Conservation (phyloP, 2,797 vertebrate genomes). For the Sylvia borin region DNA sequence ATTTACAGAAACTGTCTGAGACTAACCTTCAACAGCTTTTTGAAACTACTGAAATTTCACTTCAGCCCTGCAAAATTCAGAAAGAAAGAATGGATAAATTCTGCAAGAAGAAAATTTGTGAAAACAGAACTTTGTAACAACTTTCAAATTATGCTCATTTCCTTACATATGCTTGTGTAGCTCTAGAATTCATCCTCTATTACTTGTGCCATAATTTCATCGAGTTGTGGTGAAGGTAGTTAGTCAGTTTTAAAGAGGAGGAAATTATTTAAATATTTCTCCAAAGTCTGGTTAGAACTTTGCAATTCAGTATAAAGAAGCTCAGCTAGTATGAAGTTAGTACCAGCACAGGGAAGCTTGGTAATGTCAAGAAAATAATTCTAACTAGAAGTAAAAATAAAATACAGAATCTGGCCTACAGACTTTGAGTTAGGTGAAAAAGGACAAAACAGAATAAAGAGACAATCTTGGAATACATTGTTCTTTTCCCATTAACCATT, state of each 20-base stretch:
- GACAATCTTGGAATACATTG: background rate
- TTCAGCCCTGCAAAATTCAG: background rate
- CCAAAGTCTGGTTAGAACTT: background rate
- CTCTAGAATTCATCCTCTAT: background rate
- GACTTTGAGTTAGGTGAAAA: conserved; percentile 13
- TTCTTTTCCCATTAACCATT: conserved; percentile 41
- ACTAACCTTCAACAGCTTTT: background rate
- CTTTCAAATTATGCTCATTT: background rate
- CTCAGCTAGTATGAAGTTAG: background rate
- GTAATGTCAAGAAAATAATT: background rate
- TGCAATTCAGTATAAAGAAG: background rate
- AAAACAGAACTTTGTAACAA: background rate
- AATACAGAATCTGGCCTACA: background rate
- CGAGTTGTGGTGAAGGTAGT: background rate
- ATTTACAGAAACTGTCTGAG: background rate
- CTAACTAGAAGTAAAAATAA: background rate
- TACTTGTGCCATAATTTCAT: conserved; percentile 31
- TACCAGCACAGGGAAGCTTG: background rate
- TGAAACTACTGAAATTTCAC: background rate
- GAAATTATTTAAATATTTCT: background rate
- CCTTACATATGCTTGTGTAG: background rate
- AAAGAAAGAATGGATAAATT: background rate
- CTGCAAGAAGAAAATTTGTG: background rate
- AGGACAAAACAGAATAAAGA: background rate
- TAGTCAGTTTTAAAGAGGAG: background rate